Conservation (phyloP, 2,113 vertebrate species). For the Pavo muticus region DNA sequence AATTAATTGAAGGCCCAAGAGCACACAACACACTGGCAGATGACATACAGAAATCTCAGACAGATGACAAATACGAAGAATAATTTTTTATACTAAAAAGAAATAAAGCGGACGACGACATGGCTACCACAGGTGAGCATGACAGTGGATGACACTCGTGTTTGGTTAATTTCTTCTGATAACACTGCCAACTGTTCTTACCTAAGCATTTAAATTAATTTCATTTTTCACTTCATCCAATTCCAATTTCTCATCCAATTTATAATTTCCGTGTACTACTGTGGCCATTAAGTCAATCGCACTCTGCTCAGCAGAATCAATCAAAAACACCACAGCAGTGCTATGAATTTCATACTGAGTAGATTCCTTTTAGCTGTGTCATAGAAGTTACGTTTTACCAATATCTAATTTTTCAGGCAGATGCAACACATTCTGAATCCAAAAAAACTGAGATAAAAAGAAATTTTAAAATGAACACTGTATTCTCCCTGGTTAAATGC, state of each 20-base stretch:
- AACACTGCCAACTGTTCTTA: not conserved
- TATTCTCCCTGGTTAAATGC: not conserved
- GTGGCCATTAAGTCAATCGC: conserved; percentile 3
- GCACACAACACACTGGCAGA: not conserved
- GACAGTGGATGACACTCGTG: not conserved
- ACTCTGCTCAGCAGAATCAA: not conserved
- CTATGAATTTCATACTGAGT: not conserved
- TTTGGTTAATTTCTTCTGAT: conserved; percentile 9
- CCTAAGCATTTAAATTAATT: not conserved
- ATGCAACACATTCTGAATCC: not conserved
- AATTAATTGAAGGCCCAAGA: not conserved
- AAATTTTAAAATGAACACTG: not conserved
- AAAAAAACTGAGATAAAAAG: not conserved
- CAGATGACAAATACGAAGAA: not conserved
- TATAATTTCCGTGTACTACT: not conserved
- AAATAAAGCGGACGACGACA: not conserved
- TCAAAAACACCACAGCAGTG: not conserved
- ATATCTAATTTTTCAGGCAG: not conserved
- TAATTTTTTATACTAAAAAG: not conserved
- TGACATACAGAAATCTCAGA: not conserved
- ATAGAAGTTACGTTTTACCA: not conserved
- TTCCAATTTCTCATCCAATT: not conserved
- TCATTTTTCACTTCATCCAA: conserved; percentile 47
- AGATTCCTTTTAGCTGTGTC: not conserved
- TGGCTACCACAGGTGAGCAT: not conserved